Evolutionary conservation across 2,888 invertebrate species (phyloP), one percentile per base, ranked within the genome.

Genomic region (Masnerella sp.): DNA sequence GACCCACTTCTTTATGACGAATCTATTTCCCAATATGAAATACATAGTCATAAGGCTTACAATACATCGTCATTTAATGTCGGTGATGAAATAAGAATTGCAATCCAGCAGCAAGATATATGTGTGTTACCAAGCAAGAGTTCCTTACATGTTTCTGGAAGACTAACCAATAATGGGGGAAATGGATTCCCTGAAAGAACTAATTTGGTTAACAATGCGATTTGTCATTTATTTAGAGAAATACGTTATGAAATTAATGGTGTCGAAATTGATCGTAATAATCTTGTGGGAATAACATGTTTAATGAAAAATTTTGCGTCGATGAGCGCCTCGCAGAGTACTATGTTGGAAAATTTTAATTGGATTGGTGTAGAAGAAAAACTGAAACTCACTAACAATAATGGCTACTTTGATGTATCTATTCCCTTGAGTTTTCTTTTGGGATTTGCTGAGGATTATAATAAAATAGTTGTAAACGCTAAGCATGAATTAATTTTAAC

Each of bases 161-260:
- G 42, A 65, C 20, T 73, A n/a, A n/a, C 22, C 7, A 67, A 52
- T 32, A 11, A 30, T 7, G 59, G 58, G 38, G 59, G 51, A 17
- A 43, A 20, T 4, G 28, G 30, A 5, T 9, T 45, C 4, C 22
- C 51, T 9, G 20, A 4, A 12, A 17, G 11, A 3, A 73, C 70
- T 52, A 38, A 59, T 47, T 75, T 74, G 0, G 58, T 72, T 1
- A 77, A 59, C 22, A 75, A 84, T 73, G 76, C 76, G 12, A 62
- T 82, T 9, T 77, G 80, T 7, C 79, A 80, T 74, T 42, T 84
- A 7, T 84, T 85, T 74, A 81, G 84, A 62, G 82, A 78, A 75
- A 81, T 85, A 56, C 79, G 84, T 3, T 86, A 85, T 77, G 82
- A 85, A 70, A 15, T 85, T 7, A 84, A 83, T 72, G 84, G 81